Conservation (phyloP, 1,140 invertebrate species). For the Drosophila mojavensis region DNA sequence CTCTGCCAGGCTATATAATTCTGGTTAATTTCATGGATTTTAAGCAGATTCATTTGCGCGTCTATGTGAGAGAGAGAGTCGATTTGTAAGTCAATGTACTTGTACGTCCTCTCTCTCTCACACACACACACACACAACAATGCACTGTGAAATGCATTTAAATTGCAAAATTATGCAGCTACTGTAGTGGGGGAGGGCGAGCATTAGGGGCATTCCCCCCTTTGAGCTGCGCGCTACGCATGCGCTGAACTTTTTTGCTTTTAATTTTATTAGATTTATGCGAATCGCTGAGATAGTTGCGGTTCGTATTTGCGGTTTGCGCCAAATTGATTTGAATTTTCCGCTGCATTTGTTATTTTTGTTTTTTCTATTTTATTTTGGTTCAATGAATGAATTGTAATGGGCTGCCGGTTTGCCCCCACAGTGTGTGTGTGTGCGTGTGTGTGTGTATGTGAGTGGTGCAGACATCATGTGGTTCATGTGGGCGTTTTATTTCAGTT, state of each 20-base stretch:
- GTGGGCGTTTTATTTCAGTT: slow-evolving; percentile 78
- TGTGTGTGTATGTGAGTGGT: slow-evolving; percentile 32
- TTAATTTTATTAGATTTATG: slow-evolving; percentile 61
- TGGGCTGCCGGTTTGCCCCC: slow-evolving; percentile 71
- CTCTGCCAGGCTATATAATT: slow-evolving; percentile 11
- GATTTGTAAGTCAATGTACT: slow-evolving; percentile 44
- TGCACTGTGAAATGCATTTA: slow-evolving; percentile 49
- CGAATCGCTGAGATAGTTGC: slow-evolving; percentile 34
- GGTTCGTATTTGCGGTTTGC: slow-evolving; percentile 49
- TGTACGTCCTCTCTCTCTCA: background rate
- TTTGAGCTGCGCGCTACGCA: slow-evolving; percentile 33
- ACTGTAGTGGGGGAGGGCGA: background rate
- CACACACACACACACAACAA: slow-evolving; percentile 17
- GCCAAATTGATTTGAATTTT: slow-evolving; percentile 80
- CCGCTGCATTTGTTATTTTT: slow-evolving; percentile 42
- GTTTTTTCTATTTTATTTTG: slow-evolving; percentile 26
- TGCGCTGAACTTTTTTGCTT: slow-evolving; percentile 29
- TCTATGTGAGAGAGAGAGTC: slow-evolving; percentile 7
- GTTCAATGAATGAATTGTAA: slow-evolving; percentile 61
- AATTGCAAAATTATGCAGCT: slow-evolving; percentile 72
- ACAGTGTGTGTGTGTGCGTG: slow-evolving; percentile 48
- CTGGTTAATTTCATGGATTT: slow-evolving; percentile 60
- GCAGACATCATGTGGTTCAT: slow-evolving; percentile 47
- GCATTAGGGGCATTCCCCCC: too few relatives aligned
- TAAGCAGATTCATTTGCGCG: slow-evolving; percentile 61